Evolutionary conservation across 2,797 vertebrate genomes (phyloP).

Genomic region (Fistularia commersonii): DNA sequence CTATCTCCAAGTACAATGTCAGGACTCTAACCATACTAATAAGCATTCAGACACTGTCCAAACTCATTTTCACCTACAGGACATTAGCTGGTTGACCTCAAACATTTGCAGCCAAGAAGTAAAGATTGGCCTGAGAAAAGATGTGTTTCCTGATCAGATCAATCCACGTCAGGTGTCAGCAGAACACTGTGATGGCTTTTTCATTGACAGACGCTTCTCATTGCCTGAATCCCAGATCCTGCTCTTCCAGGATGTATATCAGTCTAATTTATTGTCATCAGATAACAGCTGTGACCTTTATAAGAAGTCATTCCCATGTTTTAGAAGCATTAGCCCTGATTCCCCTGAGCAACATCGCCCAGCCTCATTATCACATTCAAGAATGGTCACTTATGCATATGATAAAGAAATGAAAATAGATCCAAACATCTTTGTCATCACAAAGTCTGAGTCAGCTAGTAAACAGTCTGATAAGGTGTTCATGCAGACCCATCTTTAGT

Average conservation of each 20-base stretch:
- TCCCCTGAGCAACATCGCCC: background rate
- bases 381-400: conserved; percentile 25
- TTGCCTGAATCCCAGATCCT: conserved; percentile 24
- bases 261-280: conserved; percentile 13
- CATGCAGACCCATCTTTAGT: conserved; percentile 50
- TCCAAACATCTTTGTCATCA: background rate
- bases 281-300: conserved; percentile 1
- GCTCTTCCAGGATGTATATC: conserved; percentile 19
- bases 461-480: conserved; percentile 22
- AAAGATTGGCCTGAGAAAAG: conserved; percentile 44
- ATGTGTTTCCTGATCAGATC: conserved; percentile 31
- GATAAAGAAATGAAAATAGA: conserved; percentile 3
- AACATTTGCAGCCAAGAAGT: conserved; percentile 19
- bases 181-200: background rate
- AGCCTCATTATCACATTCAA: background rate
- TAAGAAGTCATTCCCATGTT: conserved; percentile 3
- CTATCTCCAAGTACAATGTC: conserved; percentile 9
- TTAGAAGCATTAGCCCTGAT: conserved; percentile 14
- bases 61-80: conserved; percentile 5
- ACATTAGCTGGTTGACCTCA: conserved; percentile 11
- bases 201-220: conserved; percentile 14
- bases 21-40: conserved; percentile 6
- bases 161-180: conserved; percentile 1
- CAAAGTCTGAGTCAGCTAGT: conserved; percentile 3
- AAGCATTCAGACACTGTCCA: conserved; percentile 8